Percentiles rank a stretch among this genome's conserved stretches.
Evolutionary conservation across 2,888 invertebrate genomes (phyloP).

Genomic region (Gastracanthus pulcherrimus): DNA sequence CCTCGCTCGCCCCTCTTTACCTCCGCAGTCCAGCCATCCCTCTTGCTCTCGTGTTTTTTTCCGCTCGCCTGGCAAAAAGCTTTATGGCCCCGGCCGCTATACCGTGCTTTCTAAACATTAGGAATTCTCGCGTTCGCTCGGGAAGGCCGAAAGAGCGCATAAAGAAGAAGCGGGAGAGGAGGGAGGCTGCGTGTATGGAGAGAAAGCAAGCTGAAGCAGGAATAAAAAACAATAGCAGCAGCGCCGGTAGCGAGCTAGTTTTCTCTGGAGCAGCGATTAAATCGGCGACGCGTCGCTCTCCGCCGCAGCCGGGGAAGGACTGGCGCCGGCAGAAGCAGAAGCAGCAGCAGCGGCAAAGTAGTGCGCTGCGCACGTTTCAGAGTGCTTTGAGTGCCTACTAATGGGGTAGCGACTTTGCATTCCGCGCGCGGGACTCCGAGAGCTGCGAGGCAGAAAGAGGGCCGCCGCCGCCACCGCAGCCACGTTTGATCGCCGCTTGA

Average conservation of each 20-base stretch:
- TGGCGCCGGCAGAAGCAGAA: background rate
- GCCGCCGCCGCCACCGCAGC: no score
- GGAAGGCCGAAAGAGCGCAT: background rate
- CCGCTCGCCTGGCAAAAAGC: background rate
- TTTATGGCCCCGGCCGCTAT: constrained; percentile 12
- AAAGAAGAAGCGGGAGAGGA: background rate
- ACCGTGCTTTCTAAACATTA: constrained; percentile 5
- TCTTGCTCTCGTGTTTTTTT: background rate
- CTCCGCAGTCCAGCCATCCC: background rate
- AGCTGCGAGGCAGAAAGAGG: constrained; percentile 49
- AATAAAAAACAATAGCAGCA: constrained; percentile 42
- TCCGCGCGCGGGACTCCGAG: constrained; percentile 45
- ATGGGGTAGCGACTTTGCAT: constrained; percentile 62
- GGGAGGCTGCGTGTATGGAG: background rate
- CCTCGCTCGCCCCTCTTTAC: background rate
- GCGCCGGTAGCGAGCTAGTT: constrained; percentile 1
- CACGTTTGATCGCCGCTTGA: constrained; percentile 36
- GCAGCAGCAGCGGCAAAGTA: constrained; percentile 23
- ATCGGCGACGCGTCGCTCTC: constrained; percentile 52
- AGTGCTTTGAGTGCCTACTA: constrained; percentile 61
- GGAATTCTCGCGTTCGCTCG: background rate
- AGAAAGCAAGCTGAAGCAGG: background rate
- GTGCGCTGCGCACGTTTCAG: constrained; percentile 52
- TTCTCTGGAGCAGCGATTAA: constrained; percentile 55
- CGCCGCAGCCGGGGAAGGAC: background rate